These are phyloP conservation scores for Microhierax caerulescens DNA, from an alignment of 2,797 vertebrate genomes.

Conservation along the genomic window DNA sequence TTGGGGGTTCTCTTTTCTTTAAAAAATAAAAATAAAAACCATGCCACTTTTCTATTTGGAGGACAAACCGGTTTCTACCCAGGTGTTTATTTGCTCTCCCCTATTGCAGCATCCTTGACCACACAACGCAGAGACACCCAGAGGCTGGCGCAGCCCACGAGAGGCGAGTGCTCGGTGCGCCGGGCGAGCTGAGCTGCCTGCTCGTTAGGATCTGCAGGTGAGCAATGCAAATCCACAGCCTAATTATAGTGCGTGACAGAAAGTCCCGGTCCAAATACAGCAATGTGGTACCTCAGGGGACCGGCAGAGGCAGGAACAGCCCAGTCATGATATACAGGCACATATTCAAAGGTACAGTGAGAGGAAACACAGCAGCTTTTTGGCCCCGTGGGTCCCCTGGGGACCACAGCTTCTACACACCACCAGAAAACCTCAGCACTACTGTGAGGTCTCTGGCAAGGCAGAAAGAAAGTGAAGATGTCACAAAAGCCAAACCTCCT, in stretches of 20 bases:
- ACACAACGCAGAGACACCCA: not conserved
- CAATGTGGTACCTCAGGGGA: not conserved
- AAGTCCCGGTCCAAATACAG: not conserved
- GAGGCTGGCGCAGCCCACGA: not conserved
- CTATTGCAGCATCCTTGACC: not conserved
- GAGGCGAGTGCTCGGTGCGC: not conserved
- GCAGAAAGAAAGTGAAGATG: not conserved
- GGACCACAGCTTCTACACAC: not conserved
- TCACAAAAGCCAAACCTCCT: not conserved
- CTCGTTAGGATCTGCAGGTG: not conserved
- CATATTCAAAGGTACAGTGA: not conserved
- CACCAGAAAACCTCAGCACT: not conserved
- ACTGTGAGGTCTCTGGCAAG: not conserved
- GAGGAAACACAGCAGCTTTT: not conserved
- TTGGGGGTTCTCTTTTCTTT: accelerated
- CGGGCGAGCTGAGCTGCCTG: not conserved
- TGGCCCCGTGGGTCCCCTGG: accelerated
- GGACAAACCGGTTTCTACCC: not conserved
- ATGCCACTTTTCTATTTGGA: not conserved
- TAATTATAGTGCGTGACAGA: not conserved
- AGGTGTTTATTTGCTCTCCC: not conserved
- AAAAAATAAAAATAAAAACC: no score
- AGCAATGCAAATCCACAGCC: conserved; percentile 36
- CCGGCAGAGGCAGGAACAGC: not conserved
- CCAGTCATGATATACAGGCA: not conserved